Percentiles rank a stretch among this genome's conserved stretches.
Evolutionary conservation across 1,140 invertebrate species (phyloP).

Genomic region (Zaprionus vittiger): DNA sequence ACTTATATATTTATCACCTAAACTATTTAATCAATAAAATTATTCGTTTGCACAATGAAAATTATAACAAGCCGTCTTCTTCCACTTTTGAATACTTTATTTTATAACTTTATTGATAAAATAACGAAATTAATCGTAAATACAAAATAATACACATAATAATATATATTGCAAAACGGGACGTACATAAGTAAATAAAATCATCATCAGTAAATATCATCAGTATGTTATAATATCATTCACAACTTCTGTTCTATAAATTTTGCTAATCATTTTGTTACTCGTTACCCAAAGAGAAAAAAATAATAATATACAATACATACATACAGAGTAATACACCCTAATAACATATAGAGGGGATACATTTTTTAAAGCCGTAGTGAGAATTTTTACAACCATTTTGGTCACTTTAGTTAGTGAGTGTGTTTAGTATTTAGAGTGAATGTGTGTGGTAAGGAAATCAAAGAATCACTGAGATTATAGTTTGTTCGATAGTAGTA

Average conservation of each 20-base stretch:
- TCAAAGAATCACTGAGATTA: constrained; percentile 38
- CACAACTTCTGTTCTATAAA: constrained; percentile 67
- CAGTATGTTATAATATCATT: constrained; percentile 4
- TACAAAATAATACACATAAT: constrained; percentile 50
- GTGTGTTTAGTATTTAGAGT: constrained; percentile 11
- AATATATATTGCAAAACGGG: constrained; percentile 72
- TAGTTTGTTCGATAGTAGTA: constrained; percentile 53
- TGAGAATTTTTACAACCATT: constrained; percentile 73
- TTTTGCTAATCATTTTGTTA: constrained; percentile 58
- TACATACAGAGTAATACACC: constrained; percentile 34
- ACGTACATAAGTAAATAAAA: constrained; percentile 44
- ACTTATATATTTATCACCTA: constrained; percentile 70
- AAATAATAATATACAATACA: constrained; percentile 12
- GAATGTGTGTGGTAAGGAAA: constrained; percentile 32
- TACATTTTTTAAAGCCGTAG: constrained; percentile 66
- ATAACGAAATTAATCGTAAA: constrained; percentile 40
- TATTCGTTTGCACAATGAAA: constrained; percentile 77
- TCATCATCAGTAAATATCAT: constrained; percentile 39
- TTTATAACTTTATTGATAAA: constrained; percentile 41
- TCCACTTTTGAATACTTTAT: constrained; percentile 1
- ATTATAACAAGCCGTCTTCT: neutral
- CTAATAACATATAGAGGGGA: constrained; percentile 17
- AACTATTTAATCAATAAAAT: constrained; percentile 81
- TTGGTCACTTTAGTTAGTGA: constrained; percentile 54
- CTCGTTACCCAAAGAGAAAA: neutral